Conservation (phyloP, 2,113 vertebrate species). For the Tamias sibiricus region DNA sequence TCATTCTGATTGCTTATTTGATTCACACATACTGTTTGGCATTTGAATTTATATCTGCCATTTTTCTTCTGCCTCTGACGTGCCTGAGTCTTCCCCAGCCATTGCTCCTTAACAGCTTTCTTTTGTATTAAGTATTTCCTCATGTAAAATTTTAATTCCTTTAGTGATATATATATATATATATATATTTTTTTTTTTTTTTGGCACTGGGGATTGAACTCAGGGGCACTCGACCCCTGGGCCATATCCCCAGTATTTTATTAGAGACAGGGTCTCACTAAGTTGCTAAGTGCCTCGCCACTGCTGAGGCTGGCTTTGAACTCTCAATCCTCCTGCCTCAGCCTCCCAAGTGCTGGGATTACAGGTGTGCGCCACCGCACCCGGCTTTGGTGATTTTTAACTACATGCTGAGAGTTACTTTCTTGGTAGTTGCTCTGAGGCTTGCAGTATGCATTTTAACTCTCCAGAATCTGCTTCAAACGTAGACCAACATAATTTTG, state of each 20-base stretch:
- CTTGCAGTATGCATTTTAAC: not conserved
- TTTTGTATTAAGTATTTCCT: constrained; percentile 9
- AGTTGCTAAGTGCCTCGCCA: too few relatives aligned
- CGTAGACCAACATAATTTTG: not conserved
- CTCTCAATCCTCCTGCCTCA: too few relatives aligned
- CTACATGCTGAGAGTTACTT: not conserved
- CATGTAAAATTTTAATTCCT: not conserved
- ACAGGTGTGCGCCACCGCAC: too few relatives aligned
- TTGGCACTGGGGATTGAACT: too few relatives aligned
- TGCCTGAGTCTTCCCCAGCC: too few relatives aligned
- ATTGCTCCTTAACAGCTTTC: not conserved
- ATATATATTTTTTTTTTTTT: too few relatives aligned
- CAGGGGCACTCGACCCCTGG: too few relatives aligned
- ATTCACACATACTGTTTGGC: not conserved
- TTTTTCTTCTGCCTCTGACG: not conserved
- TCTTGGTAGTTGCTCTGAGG: not conserved
- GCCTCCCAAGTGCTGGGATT: too few relatives aligned
- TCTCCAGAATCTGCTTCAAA: not conserved
- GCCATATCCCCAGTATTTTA: too few relatives aligned
- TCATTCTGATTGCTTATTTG: not conserved
- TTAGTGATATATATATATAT: too few relatives aligned
- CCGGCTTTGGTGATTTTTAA: not conserved
- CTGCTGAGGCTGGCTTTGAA: too few relatives aligned
- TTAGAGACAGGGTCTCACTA: too few relatives aligned
- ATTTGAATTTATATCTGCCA: not conserved